These are phyloP conservation scores for Cyclopterus lumpus DNA, from an alignment of 2,797 vertebrate genomes.

Conservation along the genomic window DNA sequence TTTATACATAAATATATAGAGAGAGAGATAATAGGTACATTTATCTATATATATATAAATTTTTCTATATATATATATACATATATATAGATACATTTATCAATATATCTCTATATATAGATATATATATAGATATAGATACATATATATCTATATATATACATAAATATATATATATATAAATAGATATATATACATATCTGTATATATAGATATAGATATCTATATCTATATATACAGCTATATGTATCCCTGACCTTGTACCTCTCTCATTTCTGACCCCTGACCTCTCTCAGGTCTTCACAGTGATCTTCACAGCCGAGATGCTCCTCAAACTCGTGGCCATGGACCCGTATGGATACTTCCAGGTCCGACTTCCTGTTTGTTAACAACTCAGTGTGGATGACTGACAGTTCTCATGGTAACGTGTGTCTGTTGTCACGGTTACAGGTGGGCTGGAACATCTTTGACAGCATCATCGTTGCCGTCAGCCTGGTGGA, in stretches of 20 bases:
- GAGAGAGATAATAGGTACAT: no score
- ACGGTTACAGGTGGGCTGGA: constrained; percentile 92
- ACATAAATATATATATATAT: no score
- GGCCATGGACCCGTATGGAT: constrained; percentile 93
- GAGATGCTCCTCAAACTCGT: constrained; percentile 92
- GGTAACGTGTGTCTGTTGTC: not conserved
- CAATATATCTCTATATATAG: no score
- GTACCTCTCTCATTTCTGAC: not conserved
- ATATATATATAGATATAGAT: no score
- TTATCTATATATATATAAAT: no score
- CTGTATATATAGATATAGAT: no score
- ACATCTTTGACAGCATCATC: constrained; percentile 96
- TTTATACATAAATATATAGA: no score
- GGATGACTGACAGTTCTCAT: not conserved
- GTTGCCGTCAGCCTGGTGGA: constrained; percentile 94
- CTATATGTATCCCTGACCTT: constrained; percentile 11
- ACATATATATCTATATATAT: no score
- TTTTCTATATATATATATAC: no score
- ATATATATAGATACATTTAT: no score
- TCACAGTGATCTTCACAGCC: constrained; percentile 92
- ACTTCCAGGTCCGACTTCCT: constrained; percentile 86
- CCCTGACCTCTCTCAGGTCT: constrained; percentile 80
- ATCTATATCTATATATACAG: no score
- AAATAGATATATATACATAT: no score
- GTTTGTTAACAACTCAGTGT: not conserved